Percentiles rank a stretch among this genome's conserved stretches.
These are phyloP conservation scores for Drosophila sulfurigaster DNA, from an alignment of 1,140 invertebrate genomes.

Conservation along the genomic window DNA sequence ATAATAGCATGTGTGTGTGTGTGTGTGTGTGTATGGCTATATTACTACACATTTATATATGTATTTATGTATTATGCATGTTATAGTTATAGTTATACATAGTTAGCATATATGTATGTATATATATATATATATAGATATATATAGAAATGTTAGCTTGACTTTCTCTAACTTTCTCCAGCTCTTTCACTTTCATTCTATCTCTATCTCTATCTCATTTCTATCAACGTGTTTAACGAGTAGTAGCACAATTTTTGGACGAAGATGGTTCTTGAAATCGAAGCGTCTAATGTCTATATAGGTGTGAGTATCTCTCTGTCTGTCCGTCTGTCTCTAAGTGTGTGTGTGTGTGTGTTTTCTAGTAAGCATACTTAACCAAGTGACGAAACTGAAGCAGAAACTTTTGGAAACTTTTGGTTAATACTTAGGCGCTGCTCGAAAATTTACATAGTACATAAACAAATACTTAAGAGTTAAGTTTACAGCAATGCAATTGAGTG, in stretches of 20 bases:
- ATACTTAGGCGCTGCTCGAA: conserved; percentile 31
- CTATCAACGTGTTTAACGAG: conserved; percentile 73
- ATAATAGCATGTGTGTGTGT: conserved; percentile 22
- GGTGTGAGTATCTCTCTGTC: conserved; percentile 6
- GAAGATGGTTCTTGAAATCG: conserved; percentile 79
- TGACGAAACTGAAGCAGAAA: conserved; percentile 10
- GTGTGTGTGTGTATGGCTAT: conserved; percentile 24
- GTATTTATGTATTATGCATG: conserved; percentile 30
- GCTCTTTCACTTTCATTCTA: conserved; percentile 15
- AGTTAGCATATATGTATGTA: conserved; percentile 32
- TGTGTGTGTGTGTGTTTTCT: conserved; percentile 20
- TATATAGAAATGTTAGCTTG: conserved; percentile 33
- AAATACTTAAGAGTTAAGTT: conserved; percentile 25
- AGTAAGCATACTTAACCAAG: conserved; percentile 43
- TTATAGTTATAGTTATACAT: conserved; percentile 24
- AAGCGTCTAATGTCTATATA: conserved; percentile 64
- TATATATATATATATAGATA: conserved; percentile 24
- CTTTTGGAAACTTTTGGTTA: conserved; percentile 17
- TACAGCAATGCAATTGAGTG: conserved; percentile 22
- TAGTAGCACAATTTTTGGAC: conserved; percentile 83
- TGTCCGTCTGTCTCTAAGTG: conserved; percentile 25
- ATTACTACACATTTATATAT: conserved; percentile 20
- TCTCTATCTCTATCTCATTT: conserved; percentile 35
- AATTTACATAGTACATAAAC: conserved; percentile 37
- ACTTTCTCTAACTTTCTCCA: conserved; percentile 1